A percentile compares a stretch with the other conserved stretches of the same genome.
These are phyloP conservation scores for Atrichornis clamosus DNA, from an alignment of 2,113 vertebrate species.

Conservation along the genomic window DNA sequence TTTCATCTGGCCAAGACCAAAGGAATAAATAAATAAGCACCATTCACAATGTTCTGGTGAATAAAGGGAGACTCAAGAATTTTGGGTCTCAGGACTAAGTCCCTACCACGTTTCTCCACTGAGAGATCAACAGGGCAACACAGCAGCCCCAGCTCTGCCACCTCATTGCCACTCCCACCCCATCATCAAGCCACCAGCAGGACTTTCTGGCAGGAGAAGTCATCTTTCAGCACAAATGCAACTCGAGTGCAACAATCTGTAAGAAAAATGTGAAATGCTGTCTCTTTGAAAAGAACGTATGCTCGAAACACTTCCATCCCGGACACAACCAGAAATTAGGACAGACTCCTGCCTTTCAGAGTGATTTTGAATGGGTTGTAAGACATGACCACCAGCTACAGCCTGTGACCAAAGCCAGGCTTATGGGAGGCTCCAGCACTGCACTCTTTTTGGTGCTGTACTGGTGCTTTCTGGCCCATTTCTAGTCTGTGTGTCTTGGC, in stretches of 20 bases:
- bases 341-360: not conserved
- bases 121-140: fast-evolving
- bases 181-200: not conserved
- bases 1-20: not conserved
- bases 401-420: not conserved
- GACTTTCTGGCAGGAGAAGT: not conserved
- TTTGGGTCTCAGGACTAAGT: not conserved
- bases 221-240: not conserved
- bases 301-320: not conserved
- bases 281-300: fast-evolving
- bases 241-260: fast-evolving
- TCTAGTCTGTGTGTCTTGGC: not conserved
- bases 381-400: not conserved
- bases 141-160: not conserved
- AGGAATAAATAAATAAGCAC: slow-evolving; percentile 19
- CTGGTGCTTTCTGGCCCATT: not conserved
- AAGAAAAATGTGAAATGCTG: fast-evolving
- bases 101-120: not conserved
- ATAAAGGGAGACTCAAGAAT: not conserved
- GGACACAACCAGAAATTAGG: not conserved
- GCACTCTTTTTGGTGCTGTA: not conserved
- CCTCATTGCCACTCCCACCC: not conserved
- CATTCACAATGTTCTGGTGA: not conserved
- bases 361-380: not conserved
- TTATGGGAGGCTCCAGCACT: not conserved